phyloP scores from a whole-genome alignment of 1,140 invertebrate genomes.

The Cryptotermes secundus region DNA sequence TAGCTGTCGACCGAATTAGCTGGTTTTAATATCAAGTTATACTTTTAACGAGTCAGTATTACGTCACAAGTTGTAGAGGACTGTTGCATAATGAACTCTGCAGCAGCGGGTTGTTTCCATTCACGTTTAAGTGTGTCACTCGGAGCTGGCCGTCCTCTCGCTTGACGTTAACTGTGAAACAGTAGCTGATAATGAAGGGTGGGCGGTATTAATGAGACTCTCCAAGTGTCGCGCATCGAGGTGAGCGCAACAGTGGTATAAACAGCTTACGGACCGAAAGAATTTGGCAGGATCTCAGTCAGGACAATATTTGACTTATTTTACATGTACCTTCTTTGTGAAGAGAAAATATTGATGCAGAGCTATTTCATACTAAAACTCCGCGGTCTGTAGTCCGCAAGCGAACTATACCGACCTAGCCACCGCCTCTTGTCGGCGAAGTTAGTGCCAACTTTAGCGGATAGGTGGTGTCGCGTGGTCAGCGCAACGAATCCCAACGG shows the following conservation, averaged over 20 bases:
- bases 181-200: neutral
- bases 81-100: neutral
- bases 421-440: too few relatives aligned
- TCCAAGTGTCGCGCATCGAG: neutral
- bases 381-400: too few relatives aligned
- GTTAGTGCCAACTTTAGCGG: too few relatives aligned
- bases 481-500: too few relatives aligned
- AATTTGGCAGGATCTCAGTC: too few relatives aligned
- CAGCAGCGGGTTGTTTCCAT: neutral
- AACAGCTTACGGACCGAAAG: too few relatives aligned
- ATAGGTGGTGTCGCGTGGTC: too few relatives aligned
- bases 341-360: too few relatives aligned
- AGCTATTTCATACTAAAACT: too few relatives aligned
- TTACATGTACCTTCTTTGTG: too few relatives aligned
- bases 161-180: constrained; percentile 1
- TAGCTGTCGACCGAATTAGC: neutral
- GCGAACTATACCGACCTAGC: too few relatives aligned
- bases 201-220: neutral
- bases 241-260: neutral
- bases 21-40: neutral
- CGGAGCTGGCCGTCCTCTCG: neutral
- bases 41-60: neutral
- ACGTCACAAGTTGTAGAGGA: neutral
- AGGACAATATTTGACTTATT: too few relatives aligned
- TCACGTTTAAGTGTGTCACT: neutral